A percentile compares a stretch with the other conserved stretches of the same genome.
Conservation (phyloP, 2,888 invertebrate genomes). For the Synanthedon andrenaeformis region DNA sequence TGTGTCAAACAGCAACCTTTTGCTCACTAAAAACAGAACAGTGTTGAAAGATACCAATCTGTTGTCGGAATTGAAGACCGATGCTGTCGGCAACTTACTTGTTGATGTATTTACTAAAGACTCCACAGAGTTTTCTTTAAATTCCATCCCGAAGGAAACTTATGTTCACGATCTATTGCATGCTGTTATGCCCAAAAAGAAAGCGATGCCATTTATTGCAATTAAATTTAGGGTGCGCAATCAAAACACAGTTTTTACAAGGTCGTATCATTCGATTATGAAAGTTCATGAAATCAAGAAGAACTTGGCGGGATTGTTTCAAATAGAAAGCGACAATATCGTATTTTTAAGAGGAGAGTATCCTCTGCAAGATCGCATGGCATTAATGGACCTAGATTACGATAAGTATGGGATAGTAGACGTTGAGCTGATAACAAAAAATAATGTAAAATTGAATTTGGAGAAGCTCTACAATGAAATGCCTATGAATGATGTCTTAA, state of each 20-base stretch:
- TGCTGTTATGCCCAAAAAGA: slow-evolving; percentile 48
- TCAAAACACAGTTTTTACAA: slow-evolving; percentile 57
- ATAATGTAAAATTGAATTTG: slow-evolving; percentile 45
- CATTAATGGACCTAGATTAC: slow-evolving; percentile 53
- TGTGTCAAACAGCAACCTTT: slow-evolving; percentile 43
- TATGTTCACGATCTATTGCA: slow-evolving; percentile 53
- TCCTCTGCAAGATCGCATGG: slow-evolving; percentile 50
- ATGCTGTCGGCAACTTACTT: slow-evolving; percentile 42
- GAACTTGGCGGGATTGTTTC: slow-evolving; percentile 71
- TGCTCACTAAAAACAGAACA: slow-evolving; percentile 51
- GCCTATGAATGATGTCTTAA: slow-evolving; percentile 52
- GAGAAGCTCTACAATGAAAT: slow-evolving; percentile 56
- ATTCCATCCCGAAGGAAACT: slow-evolving; percentile 50
- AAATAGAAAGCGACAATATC: slow-evolving; percentile 60
- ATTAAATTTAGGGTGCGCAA: slow-evolving; percentile 54
- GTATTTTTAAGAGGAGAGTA: slow-evolving; percentile 56
- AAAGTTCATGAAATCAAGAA: slow-evolving; percentile 72
- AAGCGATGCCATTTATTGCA: slow-evolving; percentile 52
- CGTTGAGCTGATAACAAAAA: slow-evolving; percentile 51
- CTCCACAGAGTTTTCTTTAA: slow-evolving; percentile 46
- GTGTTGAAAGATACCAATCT: slow-evolving; percentile 49
- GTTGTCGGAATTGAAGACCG: slow-evolving; percentile 48
- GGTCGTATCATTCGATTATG: slow-evolving; percentile 63
- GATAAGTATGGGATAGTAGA: slow-evolving; percentile 62
- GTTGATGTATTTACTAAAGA: slow-evolving; percentile 61